Conservation (phyloP, 2,113 vertebrate genomes). For the Semnopithecus entellus region DNA sequence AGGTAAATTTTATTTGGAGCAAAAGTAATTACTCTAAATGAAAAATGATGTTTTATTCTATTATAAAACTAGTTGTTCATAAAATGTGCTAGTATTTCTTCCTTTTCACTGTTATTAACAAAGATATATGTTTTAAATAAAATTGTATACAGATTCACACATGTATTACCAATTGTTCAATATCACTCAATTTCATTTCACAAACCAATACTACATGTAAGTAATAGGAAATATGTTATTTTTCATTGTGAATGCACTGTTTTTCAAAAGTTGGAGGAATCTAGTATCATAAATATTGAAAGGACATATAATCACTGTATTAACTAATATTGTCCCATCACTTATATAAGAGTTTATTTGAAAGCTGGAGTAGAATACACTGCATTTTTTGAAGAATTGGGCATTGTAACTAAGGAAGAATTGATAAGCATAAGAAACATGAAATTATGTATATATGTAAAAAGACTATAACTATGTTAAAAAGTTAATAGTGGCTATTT, state of each 20-base stretch:
- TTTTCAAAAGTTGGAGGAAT: not conserved
- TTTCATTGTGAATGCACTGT: not conserved
- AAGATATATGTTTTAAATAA: not conserved
- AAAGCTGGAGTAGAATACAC: not conserved
- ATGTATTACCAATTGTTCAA: not conserved
- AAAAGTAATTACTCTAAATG: not conserved
- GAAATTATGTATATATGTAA: not conserved
- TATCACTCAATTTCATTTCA: not conserved
- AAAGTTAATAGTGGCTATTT: conserved; percentile 1
- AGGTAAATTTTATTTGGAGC: not conserved
- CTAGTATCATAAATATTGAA: not conserved
- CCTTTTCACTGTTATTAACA: not conserved
- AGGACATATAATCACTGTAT: not conserved
- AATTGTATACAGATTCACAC: not conserved
- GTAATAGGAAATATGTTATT: not conserved
- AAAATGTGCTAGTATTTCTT: not conserved
- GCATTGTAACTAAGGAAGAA: not conserved
- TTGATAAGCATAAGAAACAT: not conserved
- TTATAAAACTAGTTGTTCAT: not conserved
- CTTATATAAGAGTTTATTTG: not conserved
- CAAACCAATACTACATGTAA: not conserved
- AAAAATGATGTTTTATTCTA: not conserved
- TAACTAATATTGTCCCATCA: not conserved
- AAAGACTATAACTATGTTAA: not conserved
- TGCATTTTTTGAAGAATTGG: not conserved